These are phyloP conservation scores for Pedetes capensis DNA, from an alignment of 2,113 vertebrate genomes.

Conservation along the genomic window DNA sequence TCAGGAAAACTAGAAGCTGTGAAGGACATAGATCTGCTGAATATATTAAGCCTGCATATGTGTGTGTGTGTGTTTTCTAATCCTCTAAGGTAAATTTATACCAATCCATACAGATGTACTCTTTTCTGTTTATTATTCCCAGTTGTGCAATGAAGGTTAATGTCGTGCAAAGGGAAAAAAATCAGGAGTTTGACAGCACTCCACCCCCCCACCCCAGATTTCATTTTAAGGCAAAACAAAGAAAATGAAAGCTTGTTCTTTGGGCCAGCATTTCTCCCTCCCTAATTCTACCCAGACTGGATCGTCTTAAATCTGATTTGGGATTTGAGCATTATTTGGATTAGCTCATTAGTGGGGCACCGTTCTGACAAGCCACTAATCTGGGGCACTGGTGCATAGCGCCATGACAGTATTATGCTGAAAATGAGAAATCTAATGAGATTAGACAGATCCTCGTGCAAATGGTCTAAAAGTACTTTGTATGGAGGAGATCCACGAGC, in stretches of 20 bases:
- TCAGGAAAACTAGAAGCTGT: slow-evolving; percentile 69
- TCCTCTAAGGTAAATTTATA: slow-evolving; percentile 70
- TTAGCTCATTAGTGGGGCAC: slow-evolving; percentile 86
- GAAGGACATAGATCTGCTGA: slow-evolving; percentile 66
- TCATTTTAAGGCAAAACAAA: slow-evolving; percentile 62
- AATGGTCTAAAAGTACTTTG: slow-evolving; percentile 65
- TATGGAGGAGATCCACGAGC: slow-evolving; percentile 30
- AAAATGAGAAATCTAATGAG: slow-evolving; percentile 86
- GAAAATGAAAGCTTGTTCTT: slow-evolving; percentile 43
- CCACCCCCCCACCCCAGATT: too few species aligned
- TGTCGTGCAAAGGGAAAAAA: slow-evolving; percentile 35
- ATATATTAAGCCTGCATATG: slow-evolving; percentile 70
- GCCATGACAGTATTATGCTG: slow-evolving; percentile 80
- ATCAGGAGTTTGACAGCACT: slow-evolving; percentile 49
- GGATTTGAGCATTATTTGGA: slow-evolving; percentile 86
- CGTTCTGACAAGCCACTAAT: slow-evolving; percentile 83
- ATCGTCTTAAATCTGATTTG: slow-evolving; percentile 86
- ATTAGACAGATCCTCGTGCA: slow-evolving; percentile 76
- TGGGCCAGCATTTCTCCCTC: slow-evolving; percentile 32
- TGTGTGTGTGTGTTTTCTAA: slow-evolving; percentile 55
- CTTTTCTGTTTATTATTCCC: slow-evolving; percentile 76
- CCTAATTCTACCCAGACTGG: slow-evolving; percentile 75
- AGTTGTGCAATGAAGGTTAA: slow-evolving; percentile 61
- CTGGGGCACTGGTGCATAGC: slow-evolving; percentile 83
- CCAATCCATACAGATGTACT: slow-evolving; percentile 60